A percentile compares a stretch with the other conserved stretches of the same genome.
Conservation (phyloP, 2,797 vertebrate species). For the Anguilla obscura region DNA sequence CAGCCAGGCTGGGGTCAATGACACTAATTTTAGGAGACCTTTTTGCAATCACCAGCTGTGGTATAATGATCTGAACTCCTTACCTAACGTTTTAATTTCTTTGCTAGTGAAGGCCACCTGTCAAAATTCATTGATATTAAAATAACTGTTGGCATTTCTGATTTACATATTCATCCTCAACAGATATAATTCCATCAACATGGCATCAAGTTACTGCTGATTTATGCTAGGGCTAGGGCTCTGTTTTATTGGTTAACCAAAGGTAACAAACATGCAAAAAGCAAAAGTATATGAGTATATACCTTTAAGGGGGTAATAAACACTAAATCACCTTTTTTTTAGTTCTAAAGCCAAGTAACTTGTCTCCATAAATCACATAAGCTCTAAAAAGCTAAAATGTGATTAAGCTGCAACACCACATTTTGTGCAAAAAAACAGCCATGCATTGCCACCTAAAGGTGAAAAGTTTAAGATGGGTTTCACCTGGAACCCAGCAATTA, state of each 20-base stretch:
- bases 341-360: too few species aligned
- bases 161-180: neutral
- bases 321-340: too few species aligned
- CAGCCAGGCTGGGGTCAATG: neutral
- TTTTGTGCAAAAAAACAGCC: too few species aligned
- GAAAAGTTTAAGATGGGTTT: too few species aligned
- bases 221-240: neutral
- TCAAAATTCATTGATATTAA: slow-evolving; percentile 6
- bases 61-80: neutral
- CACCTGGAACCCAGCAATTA: too few species aligned
- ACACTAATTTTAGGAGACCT: neutral
- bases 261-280: neutral
- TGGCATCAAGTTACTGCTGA: neutral
- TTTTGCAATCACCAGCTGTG: neutral
- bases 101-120: neutral
- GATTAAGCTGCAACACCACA: too few species aligned
- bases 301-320: too few species aligned
- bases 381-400: too few species aligned
- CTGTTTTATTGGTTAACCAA: neutral
- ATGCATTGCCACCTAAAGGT: too few species aligned
- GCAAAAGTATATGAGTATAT: too few species aligned
- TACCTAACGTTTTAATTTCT: neutral
- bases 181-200: neutral
- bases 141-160: neutral
- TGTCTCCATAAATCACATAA: too few species aligned